Evolutionary conservation across 2,797 vertebrate species (phyloP), one percentile per base, ranked within the genome.

Genomic region (Gallinago solitaria): DNA sequence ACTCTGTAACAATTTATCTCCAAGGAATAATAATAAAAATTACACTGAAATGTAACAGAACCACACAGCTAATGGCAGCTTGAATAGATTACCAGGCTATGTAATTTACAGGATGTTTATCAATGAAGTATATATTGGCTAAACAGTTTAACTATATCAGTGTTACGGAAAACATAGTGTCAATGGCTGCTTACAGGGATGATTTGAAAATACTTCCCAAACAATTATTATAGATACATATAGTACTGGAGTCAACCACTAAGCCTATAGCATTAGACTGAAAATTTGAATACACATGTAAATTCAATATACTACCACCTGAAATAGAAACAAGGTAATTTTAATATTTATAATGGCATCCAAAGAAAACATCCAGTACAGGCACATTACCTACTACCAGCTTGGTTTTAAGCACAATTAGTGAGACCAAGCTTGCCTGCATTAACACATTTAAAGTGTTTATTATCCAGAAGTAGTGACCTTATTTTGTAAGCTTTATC

Each of bases 21-120:
- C 68, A 81, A 57, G 65, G 57, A 91, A 53, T 78, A 95, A 93
- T 71, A 95, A 91, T 8, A 56, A 82, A 92, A 96, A 93, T 89
- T 83, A 95, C 65, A 71, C 57, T 85, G 57, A 89, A 90, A 95
- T 2, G 3, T 87, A 96, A 77, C 71, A 97, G 67, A 95, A 77
- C 47, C 67, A 89, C 67, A 53, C 28, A 60, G 74, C 37, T 93
- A 96, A 94, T 70, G 57, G 90, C 83, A 83, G 28, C 32, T 15
- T 92, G 53, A 89, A 50, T 14, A 75, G 53, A 85, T 74, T 92
- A 92, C 50, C 56, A 89, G n/a, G 60, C 15, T 33, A 75, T 74
- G 76, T 47, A 60, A 95, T 69, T 89, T 84, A 91, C 91, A 59
- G 27, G 30, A 80, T 68, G 50, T 71, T 96, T 93, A 95, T 74